phyloP scores from a whole-genome alignment of 2,113 vertebrate genomes.

The Thunnus thynnus region DNA sequence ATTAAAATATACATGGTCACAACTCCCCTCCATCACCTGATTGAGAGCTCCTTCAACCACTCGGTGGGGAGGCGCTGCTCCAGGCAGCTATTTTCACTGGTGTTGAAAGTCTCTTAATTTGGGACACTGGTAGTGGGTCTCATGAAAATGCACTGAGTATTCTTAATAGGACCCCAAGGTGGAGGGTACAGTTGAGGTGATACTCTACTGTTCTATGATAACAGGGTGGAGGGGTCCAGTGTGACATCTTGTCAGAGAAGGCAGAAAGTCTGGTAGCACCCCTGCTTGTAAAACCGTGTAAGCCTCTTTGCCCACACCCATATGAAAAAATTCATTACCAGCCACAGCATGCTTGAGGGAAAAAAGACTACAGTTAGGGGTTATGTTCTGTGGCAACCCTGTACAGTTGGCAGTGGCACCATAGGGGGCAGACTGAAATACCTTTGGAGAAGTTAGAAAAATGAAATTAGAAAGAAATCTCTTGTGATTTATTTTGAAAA shows the following conservation, averaged over 20 bases:
- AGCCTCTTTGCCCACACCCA: slow-evolving; percentile 45
- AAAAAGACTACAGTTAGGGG: slow-evolving; percentile 13
- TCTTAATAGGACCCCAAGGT: slow-evolving; percentile 62
- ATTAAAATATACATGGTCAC: slow-evolving; percentile 54
- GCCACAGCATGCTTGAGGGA: slow-evolving; percentile 44
- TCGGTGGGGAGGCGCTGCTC: slow-evolving; percentile 45
- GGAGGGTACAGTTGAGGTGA: slow-evolving; percentile 40
- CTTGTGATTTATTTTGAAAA: background rate
- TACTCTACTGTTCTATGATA: slow-evolving; percentile 47
- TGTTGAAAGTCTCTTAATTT: slow-evolving; percentile 64
- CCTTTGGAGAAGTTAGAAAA: background rate
- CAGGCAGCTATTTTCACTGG: slow-evolving; percentile 44
- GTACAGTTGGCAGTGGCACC: background rate
- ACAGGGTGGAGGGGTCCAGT: slow-evolving; percentile 44
- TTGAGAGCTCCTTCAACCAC: slow-evolving; percentile 60
- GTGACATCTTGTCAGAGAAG: slow-evolving; percentile 57
- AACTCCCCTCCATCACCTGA: slow-evolving; percentile 50
- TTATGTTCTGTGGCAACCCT: slow-evolving; percentile 14
- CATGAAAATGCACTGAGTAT: slow-evolving; percentile 56
- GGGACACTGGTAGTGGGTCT: slow-evolving; percentile 39
- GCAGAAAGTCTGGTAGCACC: slow-evolving; percentile 45
- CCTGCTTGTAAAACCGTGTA: slow-evolving; percentile 60
- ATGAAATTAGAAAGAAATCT: background rate
- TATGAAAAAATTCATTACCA: slow-evolving; percentile 45
- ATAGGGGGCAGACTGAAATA: background rate